These are phyloP conservation scores for Eulithis testata DNA, from an alignment of 2,888 invertebrate genomes.

Conservation along the genomic window DNA sequence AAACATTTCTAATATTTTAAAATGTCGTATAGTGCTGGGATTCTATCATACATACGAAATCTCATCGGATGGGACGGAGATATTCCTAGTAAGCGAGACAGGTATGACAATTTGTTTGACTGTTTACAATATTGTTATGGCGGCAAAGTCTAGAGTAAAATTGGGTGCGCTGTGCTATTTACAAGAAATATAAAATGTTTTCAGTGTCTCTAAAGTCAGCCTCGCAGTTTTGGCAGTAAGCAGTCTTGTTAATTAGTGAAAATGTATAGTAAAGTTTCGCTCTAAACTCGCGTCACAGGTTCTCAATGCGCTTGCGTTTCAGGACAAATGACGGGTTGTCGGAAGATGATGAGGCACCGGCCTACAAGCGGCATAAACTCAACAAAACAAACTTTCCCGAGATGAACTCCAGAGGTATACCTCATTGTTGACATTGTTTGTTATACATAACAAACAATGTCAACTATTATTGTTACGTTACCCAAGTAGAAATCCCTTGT, in stretches of 20 bases:
- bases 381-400: slow-evolving; percentile 68
- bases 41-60: slow-evolving; percentile 73
- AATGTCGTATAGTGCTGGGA: slow-evolving; percentile 66
- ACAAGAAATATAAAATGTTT: slow-evolving; percentile 57
- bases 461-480: neutral
- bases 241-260: slow-evolving; percentile 23
- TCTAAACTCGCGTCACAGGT: slow-evolving; percentile 2
- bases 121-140: slow-evolving; percentile 80
- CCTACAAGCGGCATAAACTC: slow-evolving; percentile 70
- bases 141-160: slow-evolving; percentile 71
- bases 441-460: neutral
- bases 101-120: slow-evolving; percentile 76
- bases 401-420: slow-evolving; percentile 66
- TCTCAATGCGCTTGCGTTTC: slow-evolving; percentile 46
- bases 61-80: slow-evolving; percentile 71
- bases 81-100: slow-evolving; percentile 76
- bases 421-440: too few relatives aligned
- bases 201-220: slow-evolving; percentile 70
- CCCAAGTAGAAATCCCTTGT: too few relatives aligned
- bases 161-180: slow-evolving; percentile 30
- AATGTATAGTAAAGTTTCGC: slow-evolving; percentile 7
- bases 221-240: slow-evolving; percentile 75
- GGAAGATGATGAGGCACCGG: slow-evolving; percentile 72
- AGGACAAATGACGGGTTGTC: slow-evolving; percentile 73
- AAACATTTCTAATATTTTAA: slow-evolving; percentile 58